Evolutionary conservation across 2,113 vertebrate genomes (phyloP).

Genomic region (Geothlypis trichas): DNA sequence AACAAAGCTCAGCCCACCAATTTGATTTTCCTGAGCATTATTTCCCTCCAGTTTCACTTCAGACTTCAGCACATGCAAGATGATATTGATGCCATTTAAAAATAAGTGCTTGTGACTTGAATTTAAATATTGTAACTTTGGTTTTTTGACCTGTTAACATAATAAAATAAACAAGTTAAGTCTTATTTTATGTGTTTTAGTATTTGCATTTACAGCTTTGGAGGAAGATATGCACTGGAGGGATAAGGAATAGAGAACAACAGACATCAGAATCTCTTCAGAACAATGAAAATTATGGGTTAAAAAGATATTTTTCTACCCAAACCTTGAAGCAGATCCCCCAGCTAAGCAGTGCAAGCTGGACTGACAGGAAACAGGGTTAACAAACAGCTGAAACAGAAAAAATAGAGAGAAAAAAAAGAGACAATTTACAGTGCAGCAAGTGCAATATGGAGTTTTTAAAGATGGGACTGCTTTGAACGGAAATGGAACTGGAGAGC

Average conservation of each 20-base stretch:
- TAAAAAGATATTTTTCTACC: not conserved
- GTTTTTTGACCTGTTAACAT: not conserved
- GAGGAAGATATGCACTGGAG: not conserved
- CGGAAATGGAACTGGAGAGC: not conserved
- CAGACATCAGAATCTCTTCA: not conserved
- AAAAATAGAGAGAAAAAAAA: not conserved
- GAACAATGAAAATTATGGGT: accelerated
- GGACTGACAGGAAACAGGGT: not conserved
- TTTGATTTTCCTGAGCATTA: not conserved
- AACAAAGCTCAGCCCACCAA: not conserved
- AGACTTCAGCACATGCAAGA: not conserved
- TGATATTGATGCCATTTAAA: not conserved
- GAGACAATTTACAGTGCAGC: not conserved
- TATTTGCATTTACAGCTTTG: not conserved
- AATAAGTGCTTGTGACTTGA: not conserved
- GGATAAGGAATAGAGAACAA: not conserved
- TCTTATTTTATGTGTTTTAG: not conserved
- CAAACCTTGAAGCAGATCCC: not conserved
- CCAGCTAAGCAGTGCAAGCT: not conserved
- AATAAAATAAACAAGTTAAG: not conserved
- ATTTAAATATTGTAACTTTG: not conserved
- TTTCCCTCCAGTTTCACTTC: not conserved
- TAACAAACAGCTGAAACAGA: not conserved
- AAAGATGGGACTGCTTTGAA: not conserved
- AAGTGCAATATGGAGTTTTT: not conserved